Evolutionary conservation across 2,888 invertebrate species (phyloP).

Genomic region (Polylopha cassiicola): DNA sequence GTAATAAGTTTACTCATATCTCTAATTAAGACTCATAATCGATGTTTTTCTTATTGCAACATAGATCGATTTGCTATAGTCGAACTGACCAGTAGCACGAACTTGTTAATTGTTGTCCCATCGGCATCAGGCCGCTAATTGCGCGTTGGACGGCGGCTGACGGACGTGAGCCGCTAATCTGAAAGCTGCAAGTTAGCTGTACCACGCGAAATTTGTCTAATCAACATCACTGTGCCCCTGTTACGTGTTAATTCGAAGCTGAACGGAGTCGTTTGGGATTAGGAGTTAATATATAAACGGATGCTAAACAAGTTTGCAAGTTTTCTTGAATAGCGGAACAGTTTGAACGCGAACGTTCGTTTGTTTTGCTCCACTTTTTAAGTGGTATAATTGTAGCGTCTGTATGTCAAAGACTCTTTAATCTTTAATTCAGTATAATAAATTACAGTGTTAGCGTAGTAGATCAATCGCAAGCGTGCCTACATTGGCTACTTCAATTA

Average conservation of each 20-base stretch:
- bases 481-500: not conserved
- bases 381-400: too few relatives aligned
- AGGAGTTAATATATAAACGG: slow-evolving; percentile 15
- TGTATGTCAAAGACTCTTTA: too few relatives aligned
- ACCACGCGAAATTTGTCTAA: slow-evolving; percentile 48
- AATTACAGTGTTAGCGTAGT: too few relatives aligned
- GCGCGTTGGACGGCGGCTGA: slow-evolving; percentile 35
- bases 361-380: too few relatives aligned
- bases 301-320: slow-evolving; percentile 6
- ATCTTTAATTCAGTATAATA: too few relatives aligned
- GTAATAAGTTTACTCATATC: too few relatives aligned
- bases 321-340: too few relatives aligned
- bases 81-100: slow-evolving; percentile 15
- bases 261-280: slow-evolving; percentile 28
- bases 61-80: slow-evolving; percentile 17
- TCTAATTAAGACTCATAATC: too few relatives aligned
- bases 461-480: too few relatives aligned
- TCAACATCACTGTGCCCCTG: slow-evolving; percentile 41
- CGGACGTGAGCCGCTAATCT: slow-evolving; percentile 38
- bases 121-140: slow-evolving; percentile 43
- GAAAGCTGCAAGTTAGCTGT: slow-evolving; percentile 33
- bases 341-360: too few relatives aligned
- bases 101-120: slow-evolving; percentile 25
- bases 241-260: slow-evolving; percentile 33
- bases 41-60: too few relatives aligned